phyloP scores from a whole-genome alignment of 2,113 vertebrate species.

The Austrofundulus limnaeus region DNA sequence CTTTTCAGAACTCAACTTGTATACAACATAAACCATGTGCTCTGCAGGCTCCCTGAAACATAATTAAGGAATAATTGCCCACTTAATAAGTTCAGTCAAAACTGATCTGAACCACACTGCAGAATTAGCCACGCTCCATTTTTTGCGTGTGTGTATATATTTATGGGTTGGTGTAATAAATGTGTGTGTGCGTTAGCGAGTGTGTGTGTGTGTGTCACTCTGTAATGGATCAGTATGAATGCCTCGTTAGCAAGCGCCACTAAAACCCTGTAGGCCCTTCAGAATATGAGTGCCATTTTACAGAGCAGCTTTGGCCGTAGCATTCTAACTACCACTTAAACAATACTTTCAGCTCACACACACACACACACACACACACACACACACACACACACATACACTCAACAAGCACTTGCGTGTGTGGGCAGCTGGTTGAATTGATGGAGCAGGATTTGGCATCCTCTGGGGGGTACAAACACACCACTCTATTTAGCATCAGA shows the following conservation, averaged over 20 bases:
- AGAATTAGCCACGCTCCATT: neutral
- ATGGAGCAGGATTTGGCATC: conserved; percentile 69
- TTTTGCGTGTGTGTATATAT: neutral
- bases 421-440: conserved; percentile 74
- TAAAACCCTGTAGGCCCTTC: conserved; percentile 71
- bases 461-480: conserved; percentile 64
- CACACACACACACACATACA: conserved; percentile 55
- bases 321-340: conserved; percentile 70
- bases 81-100: neutral
- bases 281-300: conserved; percentile 70
- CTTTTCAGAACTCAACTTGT: neutral
- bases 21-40: neutral
- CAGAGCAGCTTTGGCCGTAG: conserved; percentile 65
- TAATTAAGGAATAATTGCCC: neutral
- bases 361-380: conserved; percentile 38
- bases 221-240: conserved; percentile 75
- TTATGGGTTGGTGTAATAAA: neutral
- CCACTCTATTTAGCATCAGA: conserved; percentile 69
- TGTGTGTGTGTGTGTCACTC: conserved; percentile 27
- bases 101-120: neutral
- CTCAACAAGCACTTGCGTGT: conserved; percentile 75
- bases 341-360: conserved; percentile 45
- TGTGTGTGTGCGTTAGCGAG: no score
- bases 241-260: conserved; percentile 70
- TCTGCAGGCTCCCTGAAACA: neutral